Evolutionary conservation across 2,113 vertebrate genomes (phyloP), one percentile per base, ranked within the genome.

Genomic region (Ranitomeya variabilis): DNA sequence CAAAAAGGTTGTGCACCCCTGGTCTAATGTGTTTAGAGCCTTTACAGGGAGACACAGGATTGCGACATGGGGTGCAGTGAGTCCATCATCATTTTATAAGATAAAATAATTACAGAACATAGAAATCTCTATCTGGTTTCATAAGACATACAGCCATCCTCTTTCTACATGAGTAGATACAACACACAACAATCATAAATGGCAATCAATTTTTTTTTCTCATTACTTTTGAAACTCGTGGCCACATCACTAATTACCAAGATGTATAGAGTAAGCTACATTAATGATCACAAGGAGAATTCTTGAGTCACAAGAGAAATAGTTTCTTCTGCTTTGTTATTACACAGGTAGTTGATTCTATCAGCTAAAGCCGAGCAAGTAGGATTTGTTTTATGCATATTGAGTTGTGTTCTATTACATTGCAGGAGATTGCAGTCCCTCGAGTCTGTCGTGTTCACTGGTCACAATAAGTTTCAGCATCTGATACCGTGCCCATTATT

Each of bases 371-470:
- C 92, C 93, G 88, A 90, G 90, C 83, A 89, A 91, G 92, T 91
- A 90, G n/a, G 91, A 93, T 95, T 94, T 95, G 93, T 93, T 94
- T 95, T 95, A 95, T 95, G 95, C 94, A 95, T 94, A 95, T 94
- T 94, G 93, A 88, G 83, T 91, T 94, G 91, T 93, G 91, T 95
- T 96, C 93, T 94, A 93, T 95, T 95, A 94, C 91, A 93, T 93
- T 94, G 92, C 93, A 94, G 90, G 92, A 94, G 91, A 93, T 90
- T 92, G 89, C 93, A 90, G 91, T 96, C 95, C 95, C 95, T 92
- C 84, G 95, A 95, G 95, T 93, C 93, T 92, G 92, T 91, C 90
- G 88, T 95, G 94, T 92, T 95, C 95, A 94, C 90, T 95, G 95
- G 93, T 95, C 93, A 95, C 92, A 95, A 95, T 93, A 95, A 94